Evolutionary conservation across 2,113 vertebrate species (phyloP).

Genomic region (Catagonus wagneri): DNA sequence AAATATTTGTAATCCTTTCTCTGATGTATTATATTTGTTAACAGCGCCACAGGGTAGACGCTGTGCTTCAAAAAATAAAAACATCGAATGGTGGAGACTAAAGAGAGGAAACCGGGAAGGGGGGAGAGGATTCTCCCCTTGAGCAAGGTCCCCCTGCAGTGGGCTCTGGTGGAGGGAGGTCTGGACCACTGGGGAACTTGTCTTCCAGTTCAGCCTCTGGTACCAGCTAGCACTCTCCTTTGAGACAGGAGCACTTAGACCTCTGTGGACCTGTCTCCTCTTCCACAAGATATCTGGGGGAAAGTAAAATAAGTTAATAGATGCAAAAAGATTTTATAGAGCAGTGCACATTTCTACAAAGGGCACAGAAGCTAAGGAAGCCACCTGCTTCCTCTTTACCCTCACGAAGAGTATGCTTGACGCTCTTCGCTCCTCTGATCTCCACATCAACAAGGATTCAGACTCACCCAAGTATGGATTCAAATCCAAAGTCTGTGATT

Average conservation of each 20-base stretch:
- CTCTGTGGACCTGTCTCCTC: neutral
- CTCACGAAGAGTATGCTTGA: neutral
- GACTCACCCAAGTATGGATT: neutral
- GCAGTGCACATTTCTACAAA: neutral
- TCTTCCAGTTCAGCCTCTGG: neutral
- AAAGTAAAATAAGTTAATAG: neutral
- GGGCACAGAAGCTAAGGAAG: neutral
- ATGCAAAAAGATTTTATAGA: neutral
- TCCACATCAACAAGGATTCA: neutral
- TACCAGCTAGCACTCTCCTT: too few relatives aligned
- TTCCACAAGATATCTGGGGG: neutral
- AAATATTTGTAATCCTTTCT: conserved; percentile 75
- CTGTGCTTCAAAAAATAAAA: conserved; percentile 58
- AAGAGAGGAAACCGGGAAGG: neutral
- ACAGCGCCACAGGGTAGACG: conserved; percentile 18
- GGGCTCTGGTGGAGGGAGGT: neutral
- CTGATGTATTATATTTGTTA: conserved; percentile 72
- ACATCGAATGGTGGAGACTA: neutral
- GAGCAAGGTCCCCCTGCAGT: neutral
- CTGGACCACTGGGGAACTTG: neutral
- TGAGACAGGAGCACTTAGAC: too few relatives aligned
- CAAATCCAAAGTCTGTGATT: neutral
- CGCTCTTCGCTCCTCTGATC: neutral
- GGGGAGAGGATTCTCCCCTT: neutral
- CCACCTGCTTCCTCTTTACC: neutral